Evolutionary conservation across 1,140 invertebrate genomes (phyloP), one percentile per base, ranked within the genome.

Genomic region (Drosophila setifemur): DNA sequence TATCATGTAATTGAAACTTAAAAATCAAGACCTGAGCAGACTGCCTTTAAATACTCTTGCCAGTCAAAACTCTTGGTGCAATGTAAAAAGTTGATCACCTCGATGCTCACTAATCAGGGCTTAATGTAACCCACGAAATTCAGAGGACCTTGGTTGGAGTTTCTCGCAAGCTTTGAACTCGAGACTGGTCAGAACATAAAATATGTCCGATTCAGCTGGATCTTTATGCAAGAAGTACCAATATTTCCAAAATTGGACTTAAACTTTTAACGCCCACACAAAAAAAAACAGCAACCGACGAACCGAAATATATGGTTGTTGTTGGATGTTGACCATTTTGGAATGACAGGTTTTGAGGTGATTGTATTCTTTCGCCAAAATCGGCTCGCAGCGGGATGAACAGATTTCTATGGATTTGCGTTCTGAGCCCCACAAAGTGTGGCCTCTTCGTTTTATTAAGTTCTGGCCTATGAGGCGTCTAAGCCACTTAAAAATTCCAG

Each of bases 311-410:
- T 28, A 29, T 11, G 14, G 6, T 33, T 29, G 44, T 25, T 57
- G 31, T 60, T 39, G 21, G 29, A 11, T 9, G 9, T 26, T 69
- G 66, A 40, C 63, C 66, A 39, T 69, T 68, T 70, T 69, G 25
- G 50, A 43, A 57, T 42, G 66, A 69, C 63, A 57, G 40, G 63
- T 43, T 70, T 57, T 68, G 8, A 55, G 47, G 26, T 68, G 66
- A 57, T 69, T 68, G 55, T 45, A 55, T 68, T 53, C 18, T 16
- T 3, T 40, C 43, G 26, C 33, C 47, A 35, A 35, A 67, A 19
- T 7, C 35, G 18, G 23, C 33, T n/a, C 33, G 6, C 4, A 33
- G 49, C 35, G 11, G 33, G 23, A 37, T 25, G 4, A 42, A 47
- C 19, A 35, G 21, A 11, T 53, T 63, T 64, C 43, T 63, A 29